Evolutionary conservation across 2,888 invertebrate genomes (phyloP), one percentile per base, ranked within the genome.

Genomic region (Apodemia zela): DNA sequence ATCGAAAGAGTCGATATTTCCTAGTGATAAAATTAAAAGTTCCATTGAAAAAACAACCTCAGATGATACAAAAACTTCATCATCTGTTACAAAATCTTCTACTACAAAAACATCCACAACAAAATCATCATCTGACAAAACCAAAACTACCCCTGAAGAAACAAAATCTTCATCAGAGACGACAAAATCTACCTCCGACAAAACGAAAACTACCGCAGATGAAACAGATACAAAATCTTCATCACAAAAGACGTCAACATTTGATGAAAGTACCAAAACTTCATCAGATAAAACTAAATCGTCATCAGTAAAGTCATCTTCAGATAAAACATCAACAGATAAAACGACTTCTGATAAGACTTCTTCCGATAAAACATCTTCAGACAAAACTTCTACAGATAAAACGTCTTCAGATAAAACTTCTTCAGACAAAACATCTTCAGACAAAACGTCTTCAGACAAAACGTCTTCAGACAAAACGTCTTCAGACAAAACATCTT

Each of bases 341-440:
- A 47, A 17, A 47, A 47, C 3, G 10, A 13, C 47, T 47, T 47
- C 47, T 6, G 17, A 47, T 6, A 47, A 15, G 8, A 47, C n/a
- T 3, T 59, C 72, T 7, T 60, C 68, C 7, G 71, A 69, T 7
- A 72, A 71, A 61, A 66, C 66, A 4, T 62, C 68, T 0, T 62
- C 67, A 0, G 69, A 66, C 8, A 68, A 67, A 63, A 67, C 69
- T 2, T 60, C 68, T 11, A 10, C 38, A 38, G 38, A 38, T 3
- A 38, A 38, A 11, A 11, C 11, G 11, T 38, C 38, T 38, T 11
- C 38, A 38, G 38, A 38, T 10, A 38, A 38, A 38, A 38, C 11
- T 11, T 38, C 38, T 38, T 11, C 38, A 3, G 38, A 38, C 11
- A 38, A 38, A 11, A 38, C 38, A 3, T 38, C 42, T 15, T 42